Base-by-base conservation (phyloP, 2,888 invertebrate genomes). In the Theretra japonica region DNA sequence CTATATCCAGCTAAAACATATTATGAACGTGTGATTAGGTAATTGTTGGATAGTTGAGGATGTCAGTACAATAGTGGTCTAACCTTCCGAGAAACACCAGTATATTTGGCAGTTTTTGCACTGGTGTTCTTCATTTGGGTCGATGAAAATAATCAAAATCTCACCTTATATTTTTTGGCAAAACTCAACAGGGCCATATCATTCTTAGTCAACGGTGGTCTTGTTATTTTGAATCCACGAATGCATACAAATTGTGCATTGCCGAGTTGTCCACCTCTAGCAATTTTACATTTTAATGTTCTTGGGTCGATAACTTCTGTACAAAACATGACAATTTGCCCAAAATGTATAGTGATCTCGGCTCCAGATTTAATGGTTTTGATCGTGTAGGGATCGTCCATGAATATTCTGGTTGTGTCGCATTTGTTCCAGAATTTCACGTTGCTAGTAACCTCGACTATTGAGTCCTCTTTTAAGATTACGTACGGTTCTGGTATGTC, bases 151-250 rank as follows among this genome's bases (percentile, higher is more conserved):
- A 58, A 0, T 5, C 15, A 6, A 57, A 57, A 65, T 69, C 30
- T 73, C 75, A 89, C 90, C 82, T 88, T 78, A 73, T 81, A 81
- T 25, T 86, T 83, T 76, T 84, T 80, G 15, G 86, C 87, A 74
- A 89, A 89, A 50, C 81, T 77, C 4, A 90, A 78, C 21, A 86
- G 78, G 21, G 84, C 81, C 68, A 84, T 77, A 78, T 90, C 90
- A 33, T 76, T 80, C 60, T 83, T 83, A 0, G 83, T 79, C 1
- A 89, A 73, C 0, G 80, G 70, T 1, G 88, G 88, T 70, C 80
- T 83, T 3, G 73, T 73, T 73, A 84, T 80, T 71, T 77, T 86
- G 0, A 83, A 75, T 4, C 84, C 84, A 33, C 88, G 83, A 0
- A 86, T 72, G 70, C 83, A 86, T 23, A 89, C 80, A 73, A 81